phyloP scores from a whole-genome alignment of 2,797 vertebrate species.

The Allobates femoralis region DNA sequence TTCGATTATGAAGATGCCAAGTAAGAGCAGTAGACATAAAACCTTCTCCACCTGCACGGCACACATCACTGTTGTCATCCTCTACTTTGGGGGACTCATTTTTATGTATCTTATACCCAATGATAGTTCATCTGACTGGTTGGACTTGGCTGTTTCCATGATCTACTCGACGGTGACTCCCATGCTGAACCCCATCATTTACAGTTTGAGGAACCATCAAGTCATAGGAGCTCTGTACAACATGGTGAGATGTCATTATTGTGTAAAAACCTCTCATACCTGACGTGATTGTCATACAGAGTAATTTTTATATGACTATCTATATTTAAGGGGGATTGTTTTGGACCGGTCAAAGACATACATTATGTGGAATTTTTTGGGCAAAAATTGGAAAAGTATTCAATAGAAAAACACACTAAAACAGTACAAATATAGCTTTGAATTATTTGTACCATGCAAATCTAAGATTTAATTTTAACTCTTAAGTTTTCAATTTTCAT shows the following conservation, averaged over 20 bases:
- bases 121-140: neutral
- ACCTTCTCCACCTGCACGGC: constrained; percentile 55
- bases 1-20: constrained; percentile 26
- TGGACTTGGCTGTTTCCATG: constrained; percentile 34
- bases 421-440: neutral
- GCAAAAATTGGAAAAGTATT: neutral
- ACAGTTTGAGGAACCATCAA: constrained; percentile 55
- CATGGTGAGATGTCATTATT: neutral
- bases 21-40: constrained; percentile 3
- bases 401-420: neutral
- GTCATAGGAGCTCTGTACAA: constrained; percentile 35
- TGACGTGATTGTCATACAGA: neutral
- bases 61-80: constrained; percentile 40
- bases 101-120: constrained; percentile 57
- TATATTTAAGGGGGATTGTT: no score
- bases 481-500: no score
- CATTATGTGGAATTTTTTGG: neutral
- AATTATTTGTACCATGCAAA: neutral
- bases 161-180: constrained; percentile 48
- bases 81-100: constrained; percentile 46
- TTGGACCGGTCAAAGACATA: neutral
- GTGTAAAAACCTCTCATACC: neutral
- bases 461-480: neutral
- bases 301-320: neutral
- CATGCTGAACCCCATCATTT: constrained; percentile 53